Conservation (phyloP, 2,797 vertebrate species). For the Lacerta bilineata region DNA sequence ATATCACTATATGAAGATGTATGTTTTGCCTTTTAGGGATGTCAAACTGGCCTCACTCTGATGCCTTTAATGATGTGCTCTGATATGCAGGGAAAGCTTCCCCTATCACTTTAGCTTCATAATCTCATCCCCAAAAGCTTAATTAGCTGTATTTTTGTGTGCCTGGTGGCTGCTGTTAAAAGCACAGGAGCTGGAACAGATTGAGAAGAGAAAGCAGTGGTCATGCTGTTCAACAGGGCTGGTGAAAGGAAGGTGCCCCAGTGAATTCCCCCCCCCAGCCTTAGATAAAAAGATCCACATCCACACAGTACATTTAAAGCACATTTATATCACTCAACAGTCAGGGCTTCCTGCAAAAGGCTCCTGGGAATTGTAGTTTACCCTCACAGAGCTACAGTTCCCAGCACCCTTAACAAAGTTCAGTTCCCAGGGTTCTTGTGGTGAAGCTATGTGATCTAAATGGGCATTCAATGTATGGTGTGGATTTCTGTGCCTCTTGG, state of each 20-base stretch:
- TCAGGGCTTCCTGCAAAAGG: no score
- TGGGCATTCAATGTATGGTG: no score
- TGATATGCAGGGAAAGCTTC: background rate
- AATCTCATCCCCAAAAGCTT: background rate
- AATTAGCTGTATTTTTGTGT: background rate
- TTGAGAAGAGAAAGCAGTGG: background rate
- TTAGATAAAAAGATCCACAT: no score
- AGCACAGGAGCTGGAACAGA: background rate
- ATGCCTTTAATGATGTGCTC: background rate
- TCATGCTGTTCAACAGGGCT: background rate
- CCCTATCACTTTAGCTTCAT: background rate
- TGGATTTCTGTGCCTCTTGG: background rate
- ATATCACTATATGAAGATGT: background rate
- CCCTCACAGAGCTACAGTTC: no score
- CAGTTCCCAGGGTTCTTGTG: no score
- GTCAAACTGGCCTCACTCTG: background rate
- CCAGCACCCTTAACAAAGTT: no score
- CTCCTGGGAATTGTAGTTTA: no score
- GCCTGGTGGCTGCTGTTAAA: background rate
- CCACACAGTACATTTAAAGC: no score
- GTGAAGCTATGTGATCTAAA: no score
- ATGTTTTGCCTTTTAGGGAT: background rate
- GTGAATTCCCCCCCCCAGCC: background rate
- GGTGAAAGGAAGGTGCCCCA: background rate
- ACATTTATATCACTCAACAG: no score